These are phyloP conservation scores for Platycercus adscitus DNA, from an alignment of 2,113 vertebrate species.

Conservation along the genomic window DNA sequence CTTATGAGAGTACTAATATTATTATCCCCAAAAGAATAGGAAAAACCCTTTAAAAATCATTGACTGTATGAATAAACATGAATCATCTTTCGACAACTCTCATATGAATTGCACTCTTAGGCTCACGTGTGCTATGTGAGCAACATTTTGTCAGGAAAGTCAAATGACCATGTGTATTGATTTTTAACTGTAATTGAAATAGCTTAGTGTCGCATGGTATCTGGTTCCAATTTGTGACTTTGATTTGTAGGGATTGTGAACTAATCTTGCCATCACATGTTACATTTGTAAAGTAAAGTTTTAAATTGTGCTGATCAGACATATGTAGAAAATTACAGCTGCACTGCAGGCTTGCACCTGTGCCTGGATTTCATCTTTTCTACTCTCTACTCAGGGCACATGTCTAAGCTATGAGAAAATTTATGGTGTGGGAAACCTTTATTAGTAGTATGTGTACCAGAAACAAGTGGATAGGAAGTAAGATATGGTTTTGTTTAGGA, in stretches of 20 bases:
- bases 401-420: not conserved
- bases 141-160: not conserved
- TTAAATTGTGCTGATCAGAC: conserved; percentile 35
- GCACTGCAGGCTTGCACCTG: conserved; percentile 36
- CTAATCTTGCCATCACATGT: conserved; percentile 48
- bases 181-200: conserved; percentile 41
- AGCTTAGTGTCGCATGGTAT: conserved; percentile 2
- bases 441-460: not conserved
- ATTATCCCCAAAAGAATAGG: not conserved
- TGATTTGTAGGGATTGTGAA: conserved; percentile 55
- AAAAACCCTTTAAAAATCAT: not conserved
- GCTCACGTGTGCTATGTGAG: not conserved
- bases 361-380: conserved; percentile 26
- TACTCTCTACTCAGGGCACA: not conserved
- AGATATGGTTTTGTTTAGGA: not conserved
- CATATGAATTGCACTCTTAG: not conserved
- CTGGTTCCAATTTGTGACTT: conserved; percentile 57
- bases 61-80: not conserved
- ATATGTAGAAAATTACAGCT: conserved; percentile 45
- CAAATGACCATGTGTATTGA: not conserved
- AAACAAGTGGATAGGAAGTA: not conserved
- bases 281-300: conserved; percentile 53
- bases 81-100: not conserved
- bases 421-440: conserved; percentile 3
- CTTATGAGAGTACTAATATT: not conserved